phyloP scores from a whole-genome alignment of 2,113 vertebrate species.

The Oncorhynchus mykiss region DNA sequence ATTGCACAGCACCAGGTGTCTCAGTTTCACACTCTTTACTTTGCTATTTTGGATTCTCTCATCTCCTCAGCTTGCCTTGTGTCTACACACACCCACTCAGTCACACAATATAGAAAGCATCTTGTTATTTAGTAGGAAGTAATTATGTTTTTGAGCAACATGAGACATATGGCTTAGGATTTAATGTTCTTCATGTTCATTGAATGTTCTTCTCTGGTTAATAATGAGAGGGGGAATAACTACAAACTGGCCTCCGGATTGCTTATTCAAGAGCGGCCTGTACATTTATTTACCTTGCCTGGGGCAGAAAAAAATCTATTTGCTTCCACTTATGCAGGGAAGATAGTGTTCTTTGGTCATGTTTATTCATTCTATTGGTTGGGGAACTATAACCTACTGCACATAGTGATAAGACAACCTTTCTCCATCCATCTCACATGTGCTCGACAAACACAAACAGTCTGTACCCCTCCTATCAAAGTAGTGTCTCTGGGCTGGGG shows the following conservation, averaged over 20 bases:
- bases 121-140: neutral
- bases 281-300: neutral
- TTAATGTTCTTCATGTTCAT: neutral
- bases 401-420: neutral
- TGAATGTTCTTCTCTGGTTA: neutral
- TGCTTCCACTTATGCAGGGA: neutral
- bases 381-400: neutral
- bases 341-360: neutral
- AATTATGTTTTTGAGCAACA: neutral
- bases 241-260: neutral
- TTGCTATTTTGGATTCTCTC: neutral
- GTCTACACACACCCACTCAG: neutral
- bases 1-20: conserved; percentile 1
- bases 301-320: neutral
- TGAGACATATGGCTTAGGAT: neutral
- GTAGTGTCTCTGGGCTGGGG: conserved; percentile 12
- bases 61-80: neutral
- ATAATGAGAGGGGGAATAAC: conserved; percentile 1
- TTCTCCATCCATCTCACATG: neutral
- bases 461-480: neutral
- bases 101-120: neutral
- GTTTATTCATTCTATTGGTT: neutral
- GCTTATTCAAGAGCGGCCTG: neutral
- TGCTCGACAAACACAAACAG: neutral
- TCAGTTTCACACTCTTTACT: neutral